phyloP scores from a whole-genome alignment of 1,140 invertebrate genomes.

The Caenorhabditis latens region DNA sequence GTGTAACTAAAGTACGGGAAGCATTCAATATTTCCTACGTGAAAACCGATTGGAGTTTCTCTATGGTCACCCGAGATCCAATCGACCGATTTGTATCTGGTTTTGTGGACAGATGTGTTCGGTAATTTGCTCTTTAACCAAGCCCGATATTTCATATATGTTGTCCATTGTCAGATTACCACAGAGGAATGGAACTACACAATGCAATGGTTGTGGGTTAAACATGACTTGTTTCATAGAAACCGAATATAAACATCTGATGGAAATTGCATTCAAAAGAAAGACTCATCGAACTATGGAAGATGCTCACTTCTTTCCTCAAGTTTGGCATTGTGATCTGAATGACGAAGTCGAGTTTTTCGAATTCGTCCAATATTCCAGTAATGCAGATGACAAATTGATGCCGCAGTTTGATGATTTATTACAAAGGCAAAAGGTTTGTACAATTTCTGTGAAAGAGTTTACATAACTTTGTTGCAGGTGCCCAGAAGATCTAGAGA shows the following conservation, averaged over 20 bases:
- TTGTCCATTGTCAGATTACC: not conserved
- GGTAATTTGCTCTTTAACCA: not conserved
- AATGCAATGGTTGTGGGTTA: conserved; percentile 56
- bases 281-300: conserved; percentile 27
- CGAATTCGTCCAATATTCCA: conserved; percentile 54
- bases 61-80: conserved; percentile 51
- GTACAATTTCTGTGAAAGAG: not conserved
- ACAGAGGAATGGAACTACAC: not conserved
- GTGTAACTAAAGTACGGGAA: not conserved
- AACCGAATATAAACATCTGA: conserved; percentile 30
- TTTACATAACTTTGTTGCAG: conserved; percentile 4
- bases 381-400: not conserved
- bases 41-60: conserved; percentile 21
- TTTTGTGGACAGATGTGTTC: conserved; percentile 60
- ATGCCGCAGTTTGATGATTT: conserved; percentile 15
- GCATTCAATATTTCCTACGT: conserved; percentile 19
- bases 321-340: conserved; percentile 58
- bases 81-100: conserved; percentile 60
- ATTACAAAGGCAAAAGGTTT: conserved; percentile 15
- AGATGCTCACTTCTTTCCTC: conserved; percentile 61
- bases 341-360: conserved; percentile 16
- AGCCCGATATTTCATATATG: not conserved
- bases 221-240: conserved; percentile 61
- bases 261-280: conserved; percentile 6
- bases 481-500: conserved; percentile 10